A percentile compares a stretch with the other conserved stretches of the same genome.
phyloP scores from a whole-genome alignment of 2,113 vertebrate species.

The Urocynchramus pylzowi region DNA sequence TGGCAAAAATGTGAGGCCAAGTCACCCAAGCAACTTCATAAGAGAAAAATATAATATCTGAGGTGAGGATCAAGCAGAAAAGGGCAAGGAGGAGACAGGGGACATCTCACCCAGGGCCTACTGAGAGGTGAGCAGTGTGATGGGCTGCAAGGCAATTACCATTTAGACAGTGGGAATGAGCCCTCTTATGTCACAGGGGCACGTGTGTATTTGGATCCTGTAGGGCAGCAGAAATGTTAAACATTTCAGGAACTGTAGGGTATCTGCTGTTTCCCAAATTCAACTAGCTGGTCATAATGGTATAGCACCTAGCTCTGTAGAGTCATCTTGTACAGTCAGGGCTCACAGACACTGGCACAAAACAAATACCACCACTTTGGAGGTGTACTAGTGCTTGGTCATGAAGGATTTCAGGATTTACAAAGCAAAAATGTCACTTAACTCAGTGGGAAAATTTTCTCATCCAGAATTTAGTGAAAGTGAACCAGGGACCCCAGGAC shows the following conservation, averaged over 20 bases:
- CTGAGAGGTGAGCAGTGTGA: neutral
- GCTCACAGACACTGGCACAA: neutral
- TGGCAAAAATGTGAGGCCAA: neutral
- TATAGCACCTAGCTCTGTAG: neutral
- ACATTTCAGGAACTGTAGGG: neutral
- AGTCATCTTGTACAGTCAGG: neutral
- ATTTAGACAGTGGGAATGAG: neutral
- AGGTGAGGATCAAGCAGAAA: neutral
- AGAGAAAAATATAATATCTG: neutral
- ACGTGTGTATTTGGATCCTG: neutral
- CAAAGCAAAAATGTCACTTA: neutral
- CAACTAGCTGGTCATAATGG: neutral
- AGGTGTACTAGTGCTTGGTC: neutral
- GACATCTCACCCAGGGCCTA: neutral
- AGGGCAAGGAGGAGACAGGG: neutral
- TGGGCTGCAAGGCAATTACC: neutral
- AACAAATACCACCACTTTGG: neutral
- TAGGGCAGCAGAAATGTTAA: neutral
- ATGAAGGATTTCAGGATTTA: neutral
- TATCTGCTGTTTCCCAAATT: neutral
- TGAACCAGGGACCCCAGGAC: neutral
- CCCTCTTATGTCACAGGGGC: neutral
- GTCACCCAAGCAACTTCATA: neutral
- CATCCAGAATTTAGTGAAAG: neutral
- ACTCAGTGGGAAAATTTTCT: neutral